A percentile compares a stretch with the other conserved stretches of the same genome.
phyloP scores from a whole-genome alignment of 2,888 invertebrate genomes.

The Chorisops tibialis region DNA sequence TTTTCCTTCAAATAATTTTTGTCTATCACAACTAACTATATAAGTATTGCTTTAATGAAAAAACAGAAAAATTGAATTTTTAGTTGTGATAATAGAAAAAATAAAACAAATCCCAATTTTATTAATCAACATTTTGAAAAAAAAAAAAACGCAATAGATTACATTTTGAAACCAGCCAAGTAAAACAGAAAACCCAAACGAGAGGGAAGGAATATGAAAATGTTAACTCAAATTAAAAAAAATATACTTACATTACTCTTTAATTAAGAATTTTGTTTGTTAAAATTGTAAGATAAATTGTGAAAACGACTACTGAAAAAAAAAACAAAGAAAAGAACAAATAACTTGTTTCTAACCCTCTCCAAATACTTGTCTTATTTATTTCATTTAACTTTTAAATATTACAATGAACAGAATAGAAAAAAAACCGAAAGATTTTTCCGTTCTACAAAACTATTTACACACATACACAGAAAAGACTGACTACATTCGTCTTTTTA shows the following conservation, averaged over 20 bases:
- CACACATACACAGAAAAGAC: conserved; percentile 5
- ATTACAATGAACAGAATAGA: no score
- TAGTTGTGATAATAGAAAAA: no score
- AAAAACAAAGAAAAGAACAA: conserved; percentile 7
- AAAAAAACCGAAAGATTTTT: no score
- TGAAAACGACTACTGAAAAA: conserved; percentile 17
- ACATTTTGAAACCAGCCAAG: not conserved
- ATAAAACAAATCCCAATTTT: no score
- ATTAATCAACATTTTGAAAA: no score
- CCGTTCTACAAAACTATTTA: not conserved
- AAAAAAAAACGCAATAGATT: not conserved
- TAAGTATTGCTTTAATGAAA: no score
- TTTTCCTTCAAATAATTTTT: no score
- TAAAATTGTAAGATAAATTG: conserved; percentile 18
- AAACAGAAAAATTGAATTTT: no score
- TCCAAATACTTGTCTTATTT: conserved; percentile 7
- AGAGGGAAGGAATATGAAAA: not conserved
- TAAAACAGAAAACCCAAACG: not conserved
- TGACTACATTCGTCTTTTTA: conserved; percentile 21
- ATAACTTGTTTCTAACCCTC: conserved; percentile 11
- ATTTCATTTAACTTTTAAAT: not conserved
- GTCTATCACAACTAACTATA: no score
- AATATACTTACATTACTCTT: not conserved
- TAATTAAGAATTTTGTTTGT: not conserved
- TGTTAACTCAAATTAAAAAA: conserved; percentile 4